Base-by-base conservation (phyloP, 2,113 vertebrate genomes). In the Pogona vitticeps region DNA sequence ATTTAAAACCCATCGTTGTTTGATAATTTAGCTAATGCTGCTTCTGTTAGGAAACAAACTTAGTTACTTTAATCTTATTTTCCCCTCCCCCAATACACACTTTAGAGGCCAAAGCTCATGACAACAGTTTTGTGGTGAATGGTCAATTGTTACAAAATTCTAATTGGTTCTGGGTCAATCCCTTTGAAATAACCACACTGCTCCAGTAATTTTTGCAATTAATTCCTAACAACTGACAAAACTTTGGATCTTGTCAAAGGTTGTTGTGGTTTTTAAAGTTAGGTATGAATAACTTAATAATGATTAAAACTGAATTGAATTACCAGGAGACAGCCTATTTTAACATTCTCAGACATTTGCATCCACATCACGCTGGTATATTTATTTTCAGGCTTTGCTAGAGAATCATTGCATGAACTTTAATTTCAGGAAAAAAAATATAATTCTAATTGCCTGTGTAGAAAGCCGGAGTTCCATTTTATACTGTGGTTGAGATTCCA, bases 151-250 rank as follows among this genome's bases (percentile, higher is more conserved):
- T 96, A 94, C 95, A 91, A 92, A 96, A 94, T 97, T 96, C 96
- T 97, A 97, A 97, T 97, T 97, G 97, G 96, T 97, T 97, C 96
- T 96, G 97, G 97, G 97, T 97, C 96, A 97, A 92, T 97, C 95
- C 95, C 96, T 96, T 95, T 94, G 92, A 96, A 97, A 96, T 94
- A 89, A 91, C 87, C 92, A 92, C 94, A 93, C 95, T 92, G 94
- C 95, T 96, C 96, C 90, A 93, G 95, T 96, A 97, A 97, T 97
- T 97, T 97, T 95, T 97, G 96, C 97, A 97, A 97, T 97, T 97
- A 97, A 97, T 96, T 96, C 96, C 95, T 96, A 95, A 96, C 96
- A 96, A 96, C 94, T 97, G 96, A 97, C 96, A 97, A 96, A 97
- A 95, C 96, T 95, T 96, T 91, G 95, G 92, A 96, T 96, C 96